Conservation (phyloP, 2,113 vertebrate species). For the Equus przewalskii region DNA sequence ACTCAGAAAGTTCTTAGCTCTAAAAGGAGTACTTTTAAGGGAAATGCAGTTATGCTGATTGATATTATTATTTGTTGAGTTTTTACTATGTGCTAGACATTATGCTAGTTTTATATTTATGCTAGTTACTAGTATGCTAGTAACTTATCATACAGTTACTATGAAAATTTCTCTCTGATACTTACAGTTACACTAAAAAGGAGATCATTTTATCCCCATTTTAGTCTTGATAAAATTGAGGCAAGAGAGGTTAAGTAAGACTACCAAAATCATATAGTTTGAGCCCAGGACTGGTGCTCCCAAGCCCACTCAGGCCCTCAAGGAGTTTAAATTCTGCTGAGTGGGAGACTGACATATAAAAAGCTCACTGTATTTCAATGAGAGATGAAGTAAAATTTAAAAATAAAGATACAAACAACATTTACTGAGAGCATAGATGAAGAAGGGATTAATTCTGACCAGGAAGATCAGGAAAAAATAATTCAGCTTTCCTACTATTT, state of each 20-base stretch:
- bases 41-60: neutral
- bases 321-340: neutral
- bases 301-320: neutral
- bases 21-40: constrained; percentile 47
- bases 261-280: neutral
- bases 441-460: neutral
- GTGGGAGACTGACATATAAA: neutral
- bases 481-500: neutral
- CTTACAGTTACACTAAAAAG: neutral
- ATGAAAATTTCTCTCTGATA: too few species aligned
- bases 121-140: too few species aligned
- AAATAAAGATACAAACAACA: neutral
- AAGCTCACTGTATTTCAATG: neutral
- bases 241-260: neutral
- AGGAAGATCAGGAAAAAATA: neutral
- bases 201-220: neutral
- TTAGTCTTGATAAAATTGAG: constrained; percentile 15
- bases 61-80: constrained; percentile 7
- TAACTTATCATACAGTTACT: too few species aligned
- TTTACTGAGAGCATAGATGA: neutral
- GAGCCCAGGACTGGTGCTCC: neutral
- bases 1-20: neutral
- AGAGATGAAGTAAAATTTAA: neutral
- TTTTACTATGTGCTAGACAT: neutral
- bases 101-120: neutral